Evolutionary conservation across 1,140 invertebrate species (phyloP).

Genomic region (Temnothorax longispinosus): DNA sequence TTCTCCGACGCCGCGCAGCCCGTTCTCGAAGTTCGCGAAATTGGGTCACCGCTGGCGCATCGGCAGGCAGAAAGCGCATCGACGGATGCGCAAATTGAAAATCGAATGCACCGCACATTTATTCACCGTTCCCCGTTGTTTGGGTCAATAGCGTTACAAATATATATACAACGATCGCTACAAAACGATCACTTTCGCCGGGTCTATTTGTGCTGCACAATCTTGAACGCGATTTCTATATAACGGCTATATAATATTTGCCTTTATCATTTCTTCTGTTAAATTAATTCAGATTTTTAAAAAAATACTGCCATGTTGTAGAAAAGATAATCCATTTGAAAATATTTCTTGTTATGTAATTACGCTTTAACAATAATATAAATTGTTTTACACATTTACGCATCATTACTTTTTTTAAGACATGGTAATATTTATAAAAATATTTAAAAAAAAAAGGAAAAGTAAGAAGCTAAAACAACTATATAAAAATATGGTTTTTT

Average conservation of each 20-base stretch:
- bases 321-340: background rate
- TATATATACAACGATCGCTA: background rate
- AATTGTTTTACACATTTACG: background rate
- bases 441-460: background rate
- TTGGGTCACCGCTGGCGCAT: slow-evolving; percentile 56
- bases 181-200: background rate
- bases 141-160: background rate
- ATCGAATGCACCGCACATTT: slow-evolving; percentile 28
- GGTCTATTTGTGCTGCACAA: background rate
- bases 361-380: background rate
- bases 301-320: background rate
- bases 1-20: slow-evolving; percentile 1
- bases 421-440: background rate
- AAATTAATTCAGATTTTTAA: background rate
- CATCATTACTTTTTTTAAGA: background rate
- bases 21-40: slow-evolving; percentile 63
- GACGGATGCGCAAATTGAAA: slow-evolving; percentile 40
- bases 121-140: background rate
- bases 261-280: background rate
- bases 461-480: background rate
- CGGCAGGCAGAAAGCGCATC: slow-evolving; percentile 32
- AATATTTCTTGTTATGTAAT: background rate
- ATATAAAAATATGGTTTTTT: background rate
- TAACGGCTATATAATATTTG: background rate
- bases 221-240: too few species aligned